These are phyloP conservation scores for Pungitius pungitius DNA, from an alignment of 2,113 vertebrate species.

Conservation along the genomic window DNA sequence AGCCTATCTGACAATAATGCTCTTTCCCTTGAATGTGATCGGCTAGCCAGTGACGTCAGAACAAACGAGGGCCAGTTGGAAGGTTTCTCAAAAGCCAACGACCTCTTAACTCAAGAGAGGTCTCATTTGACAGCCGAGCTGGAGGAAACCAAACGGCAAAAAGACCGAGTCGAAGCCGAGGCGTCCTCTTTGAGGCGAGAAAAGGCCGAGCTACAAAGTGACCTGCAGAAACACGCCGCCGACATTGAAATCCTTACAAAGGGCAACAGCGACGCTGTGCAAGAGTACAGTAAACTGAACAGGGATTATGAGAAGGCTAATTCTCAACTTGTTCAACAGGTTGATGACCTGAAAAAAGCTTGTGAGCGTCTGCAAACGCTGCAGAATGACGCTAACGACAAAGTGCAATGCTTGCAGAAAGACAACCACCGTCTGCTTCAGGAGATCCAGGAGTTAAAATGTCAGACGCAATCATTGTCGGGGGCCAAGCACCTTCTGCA, in stretches of 20 bases:
- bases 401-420: conserved; percentile 65
- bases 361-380: conserved; percentile 64
- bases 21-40: conserved; percentile 78
- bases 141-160: conserved; percentile 76
- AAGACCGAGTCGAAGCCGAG: conserved; percentile 70
- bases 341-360: conserved; percentile 75
- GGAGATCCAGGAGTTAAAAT: conserved; percentile 68
- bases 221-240: conserved; percentile 75
- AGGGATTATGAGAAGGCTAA: conserved; percentile 64
- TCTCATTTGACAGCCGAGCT: conserved; percentile 75
- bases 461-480: conserved; percentile 71
- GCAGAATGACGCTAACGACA: conserved; percentile 66
- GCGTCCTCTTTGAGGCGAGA: conserved; percentile 67
- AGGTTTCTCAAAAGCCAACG: conserved; percentile 70
- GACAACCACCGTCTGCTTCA: conserved; percentile 66
- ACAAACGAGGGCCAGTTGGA: conserved; percentile 79
- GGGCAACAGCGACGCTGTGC: conserved; percentile 73
- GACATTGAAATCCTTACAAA: conserved; percentile 77
- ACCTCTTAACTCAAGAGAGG: conserved; percentile 76
- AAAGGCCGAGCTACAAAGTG: conserved; percentile 69
- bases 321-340: conserved; percentile 72
- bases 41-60: conserved; percentile 71
- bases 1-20: conserved; percentile 69
- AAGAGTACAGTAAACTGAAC: conserved; percentile 77
- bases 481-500: conserved; percentile 79